Base-by-base conservation (phyloP, 1,140 invertebrate species). In the Dryas iulia region DNA sequence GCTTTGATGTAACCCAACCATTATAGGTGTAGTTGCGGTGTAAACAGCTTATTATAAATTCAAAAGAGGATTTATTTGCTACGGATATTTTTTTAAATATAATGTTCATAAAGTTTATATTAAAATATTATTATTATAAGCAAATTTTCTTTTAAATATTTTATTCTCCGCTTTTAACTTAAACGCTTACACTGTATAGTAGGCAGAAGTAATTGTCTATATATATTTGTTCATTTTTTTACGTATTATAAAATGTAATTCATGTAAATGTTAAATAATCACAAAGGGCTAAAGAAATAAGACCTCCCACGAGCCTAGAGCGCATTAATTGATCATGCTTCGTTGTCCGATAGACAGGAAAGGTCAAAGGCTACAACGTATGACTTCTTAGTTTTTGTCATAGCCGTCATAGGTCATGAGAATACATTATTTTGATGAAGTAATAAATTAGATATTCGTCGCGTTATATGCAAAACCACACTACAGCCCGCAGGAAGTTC, bases 251-350 rank as follows among this genome's bases (percentile, higher is more conserved):
- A 10, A 56, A 14, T 25, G 3, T 56, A 35, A 35, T 35, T 14
- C 2, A 21, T 47, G 14, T 21, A 10, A 2, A 47, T 47, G 6
- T 6, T 56, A 25, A 26, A 25, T 56, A 39, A 18, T 35, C 78
- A 80, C 68, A 78, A 47, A 47, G 73, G 78, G 76, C 74, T 71
- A 72, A 77, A 63, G 59, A 66, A 74, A 69, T 59, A 39, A 62
- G 83, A 84, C 86, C 86, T 81, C 86, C 86, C 81, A 76, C 70
- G 74, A 62, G 33, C 33, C 68, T 63, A 71, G 65, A 58, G 28
- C 59, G 64, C 56, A 73, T 66, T 83, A 85, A 87, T 83, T 85
- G 81, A 84, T 79, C 72, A 68, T 71, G 77, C 58, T 52, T 69
- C 39, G 80, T 83, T 84, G 79, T 84, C 73, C 74, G 82, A 65